Percentiles rank a stretch among this genome's conserved stretches.
phyloP scores from a whole-genome alignment of 2,113 vertebrate genomes.

The Paracanthobrama guichenoti region DNA sequence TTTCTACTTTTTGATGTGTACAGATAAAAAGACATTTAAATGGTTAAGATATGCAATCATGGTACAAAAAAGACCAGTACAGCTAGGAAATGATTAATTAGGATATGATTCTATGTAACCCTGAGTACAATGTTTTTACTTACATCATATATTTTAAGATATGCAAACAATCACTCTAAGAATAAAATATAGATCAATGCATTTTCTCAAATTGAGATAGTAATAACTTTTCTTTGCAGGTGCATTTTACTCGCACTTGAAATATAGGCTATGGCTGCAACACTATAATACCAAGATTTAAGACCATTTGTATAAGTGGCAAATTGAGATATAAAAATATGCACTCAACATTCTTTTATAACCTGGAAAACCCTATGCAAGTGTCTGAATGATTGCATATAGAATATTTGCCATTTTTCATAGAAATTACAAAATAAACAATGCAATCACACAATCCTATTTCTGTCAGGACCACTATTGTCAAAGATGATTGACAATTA shows the following conservation, averaged over 20 bases:
- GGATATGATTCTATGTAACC: neutral
- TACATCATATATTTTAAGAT: neutral
- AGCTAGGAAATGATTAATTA: neutral
- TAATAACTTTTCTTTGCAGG: neutral
- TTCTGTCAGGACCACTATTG: too few species aligned
- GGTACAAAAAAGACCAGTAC: neutral
- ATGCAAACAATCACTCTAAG: neutral
- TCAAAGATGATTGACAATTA: too few species aligned
- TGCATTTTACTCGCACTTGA: neutral
- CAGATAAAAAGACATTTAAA: neutral
- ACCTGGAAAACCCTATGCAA: too few species aligned
- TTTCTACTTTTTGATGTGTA: neutral
- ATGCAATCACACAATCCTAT: neutral
- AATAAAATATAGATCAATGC: neutral
- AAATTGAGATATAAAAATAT: neutral
- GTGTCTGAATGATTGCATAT: neutral
- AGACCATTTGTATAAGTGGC: neutral
- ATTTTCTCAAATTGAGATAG: neutral
- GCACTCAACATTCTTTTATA: neutral
- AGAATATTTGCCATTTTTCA: neutral
- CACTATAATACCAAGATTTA: neutral
- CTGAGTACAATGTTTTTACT: neutral
- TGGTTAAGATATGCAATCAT: neutral
- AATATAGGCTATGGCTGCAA: neutral
- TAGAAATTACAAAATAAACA: neutral